Evolutionary conservation across 2,797 vertebrate genomes (phyloP), one percentile per base, ranked within the genome.

Genomic region (Sebastiscus tertius): DNA sequence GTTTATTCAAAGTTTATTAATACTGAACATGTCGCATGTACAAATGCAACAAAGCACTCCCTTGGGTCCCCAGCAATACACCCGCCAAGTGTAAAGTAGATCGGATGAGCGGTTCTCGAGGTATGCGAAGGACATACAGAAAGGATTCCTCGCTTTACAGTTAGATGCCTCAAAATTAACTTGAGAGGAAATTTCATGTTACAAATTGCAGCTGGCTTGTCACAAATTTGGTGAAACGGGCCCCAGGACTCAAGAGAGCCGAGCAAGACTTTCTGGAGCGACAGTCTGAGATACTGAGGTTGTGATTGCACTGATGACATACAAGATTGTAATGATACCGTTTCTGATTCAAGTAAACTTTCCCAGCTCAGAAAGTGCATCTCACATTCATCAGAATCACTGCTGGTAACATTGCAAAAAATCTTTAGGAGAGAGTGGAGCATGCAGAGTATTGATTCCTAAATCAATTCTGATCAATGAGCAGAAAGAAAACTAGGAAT

Each of bases 381-480:
- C 62, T 60, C 56, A 27, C 16, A 29, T 66, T 81, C 20, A 65
- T 68, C 24, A 55, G 2, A 36, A 54, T 63, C n/a, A 33, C 54
- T 39, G 29, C 39, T 67, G 46, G 66, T 56, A 58, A 61, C 14
- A 31, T 16, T 77, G 13, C 22, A 73, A 78, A 26, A 26, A 72
- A 24, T 79, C 63, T 77, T 62, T 64, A 55, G n/a, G 20, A 49
- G 14, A 59, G 7, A 77, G 39, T 29, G 24, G 14, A 60, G 59
- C 29, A 46, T 20, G 62, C 24, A 2, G 3, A 39, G 36, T 55
- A 81, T 64, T 72, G 77, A 74, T 69, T 70, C 11, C n/a, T 68
- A 72, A 77, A 83, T 86, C 79, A 75, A 34, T 82, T 49, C 8
- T 39, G 60, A 86, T 83, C 55, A 70, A 61, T 83, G 66, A 83